Conservation (phyloP, 2,888 invertebrate species). For the Aleiodes leptofemur region DNA sequence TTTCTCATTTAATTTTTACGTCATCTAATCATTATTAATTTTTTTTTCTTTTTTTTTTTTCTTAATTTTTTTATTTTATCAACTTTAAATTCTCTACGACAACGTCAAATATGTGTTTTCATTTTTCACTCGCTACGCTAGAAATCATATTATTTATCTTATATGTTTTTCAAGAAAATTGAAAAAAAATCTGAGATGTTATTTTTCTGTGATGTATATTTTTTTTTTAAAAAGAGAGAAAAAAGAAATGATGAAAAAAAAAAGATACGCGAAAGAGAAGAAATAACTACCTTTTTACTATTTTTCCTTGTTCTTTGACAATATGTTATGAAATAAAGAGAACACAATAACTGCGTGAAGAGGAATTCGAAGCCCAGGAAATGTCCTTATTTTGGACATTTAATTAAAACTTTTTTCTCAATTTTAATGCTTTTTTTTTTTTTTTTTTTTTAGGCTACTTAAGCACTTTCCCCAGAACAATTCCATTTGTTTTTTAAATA, state of each 20-base stretch:
- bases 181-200: too few relatives aligned
- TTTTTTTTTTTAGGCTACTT: constrained; percentile 40
- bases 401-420: not conserved
- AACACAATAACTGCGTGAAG: not conserved
- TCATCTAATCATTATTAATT: constrained; percentile 43
- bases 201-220: too few relatives aligned
- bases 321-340: constrained; percentile 12
- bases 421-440: not conserved
- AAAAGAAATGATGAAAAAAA: constrained; percentile 2
- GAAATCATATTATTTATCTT: not conserved
- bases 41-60: constrained; percentile 35
- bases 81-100: constrained; percentile 13
- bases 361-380: constrained; percentile 1
- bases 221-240: too few relatives aligned
- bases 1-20: constrained; percentile 41
- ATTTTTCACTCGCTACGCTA: constrained; percentile 40
- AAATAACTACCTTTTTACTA: constrained; percentile 5
- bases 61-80: constrained; percentile 5
- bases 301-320: not conserved
- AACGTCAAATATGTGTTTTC: constrained; percentile 30
- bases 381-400: not conserved
- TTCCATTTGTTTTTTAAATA: constrained; percentile 41
- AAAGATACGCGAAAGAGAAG: constrained; percentile 10
- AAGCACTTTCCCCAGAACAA: constrained; percentile 46
- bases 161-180: not conserved